Percentiles rank a stretch among this genome's conserved stretches.
Evolutionary conservation across 2,797 vertebrate species (phyloP).

Genomic region (Characodon lateralis): DNA sequence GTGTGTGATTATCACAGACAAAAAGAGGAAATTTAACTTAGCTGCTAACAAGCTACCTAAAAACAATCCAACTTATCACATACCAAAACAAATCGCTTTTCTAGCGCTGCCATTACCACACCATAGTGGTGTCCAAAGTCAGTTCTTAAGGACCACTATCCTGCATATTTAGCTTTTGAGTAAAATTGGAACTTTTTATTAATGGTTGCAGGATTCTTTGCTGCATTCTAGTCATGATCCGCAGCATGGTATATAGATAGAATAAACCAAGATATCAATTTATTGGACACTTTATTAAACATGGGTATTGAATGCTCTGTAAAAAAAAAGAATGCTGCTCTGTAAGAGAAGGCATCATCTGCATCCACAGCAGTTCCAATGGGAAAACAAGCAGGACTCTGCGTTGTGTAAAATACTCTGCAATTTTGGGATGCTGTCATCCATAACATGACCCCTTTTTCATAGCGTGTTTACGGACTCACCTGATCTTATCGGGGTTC

Average conservation of each 20-base stretch:
- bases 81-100: too few species aligned
- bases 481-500: constrained; percentile 43
- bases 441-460: constrained; percentile 56
- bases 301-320: constrained; percentile 7
- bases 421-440: constrained; percentile 68
- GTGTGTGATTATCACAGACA: too few species aligned
- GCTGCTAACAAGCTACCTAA: too few species aligned
- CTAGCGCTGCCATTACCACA: too few species aligned
- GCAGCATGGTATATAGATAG: background rate
- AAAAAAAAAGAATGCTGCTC: constrained; percentile 9
- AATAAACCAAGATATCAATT: constrained; percentile 8
- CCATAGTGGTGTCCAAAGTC: too few species aligned
- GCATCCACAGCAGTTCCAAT: constrained; percentile 5
- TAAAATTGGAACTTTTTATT: background rate
- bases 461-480: constrained; percentile 65
- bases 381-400: constrained; percentile 11
- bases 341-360: constrained; percentile 28
- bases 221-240: background rate
- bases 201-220: background rate
- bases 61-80: too few species aligned
- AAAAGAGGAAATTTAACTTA: too few species aligned
- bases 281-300: background rate
- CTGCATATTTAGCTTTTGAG: too few species aligned
- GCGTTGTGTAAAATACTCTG: constrained; percentile 44
- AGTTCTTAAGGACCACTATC: too few species aligned